Conservation (phyloP, 2,113 vertebrate genomes). For the Pterocles burchelli region DNA sequence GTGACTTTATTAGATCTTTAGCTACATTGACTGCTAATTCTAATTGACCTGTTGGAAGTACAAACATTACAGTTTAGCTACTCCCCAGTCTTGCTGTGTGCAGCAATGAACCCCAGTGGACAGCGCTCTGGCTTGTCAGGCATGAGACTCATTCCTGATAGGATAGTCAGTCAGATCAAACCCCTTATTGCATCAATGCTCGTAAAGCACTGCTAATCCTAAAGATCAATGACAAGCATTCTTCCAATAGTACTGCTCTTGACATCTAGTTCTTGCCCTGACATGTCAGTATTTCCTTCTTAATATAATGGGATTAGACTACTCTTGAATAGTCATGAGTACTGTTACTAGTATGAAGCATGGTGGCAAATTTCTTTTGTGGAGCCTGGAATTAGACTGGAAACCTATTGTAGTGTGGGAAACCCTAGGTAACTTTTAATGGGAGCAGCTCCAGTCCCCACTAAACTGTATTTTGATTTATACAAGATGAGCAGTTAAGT, state of each 20-base stretch:
- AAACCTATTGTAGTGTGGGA: background rate
- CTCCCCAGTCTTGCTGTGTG: background rate
- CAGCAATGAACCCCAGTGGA: background rate
- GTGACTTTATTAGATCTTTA: background rate
- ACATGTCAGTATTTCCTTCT: background rate
- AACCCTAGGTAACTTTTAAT: background rate
- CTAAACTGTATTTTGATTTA: background rate
- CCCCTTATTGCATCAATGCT: background rate
- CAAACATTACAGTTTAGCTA: background rate
- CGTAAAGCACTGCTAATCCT: background rate
- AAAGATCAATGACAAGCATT: background rate
- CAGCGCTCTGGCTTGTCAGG: background rate
- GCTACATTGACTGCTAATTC: background rate
- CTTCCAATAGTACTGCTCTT: background rate
- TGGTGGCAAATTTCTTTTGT: background rate
- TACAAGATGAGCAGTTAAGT: background rate
- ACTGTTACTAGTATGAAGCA: background rate
- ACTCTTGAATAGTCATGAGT: background rate
- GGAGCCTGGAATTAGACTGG: background rate
- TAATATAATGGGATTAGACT: background rate
- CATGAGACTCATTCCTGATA: background rate
- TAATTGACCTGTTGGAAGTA: background rate
- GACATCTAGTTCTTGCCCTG: background rate
- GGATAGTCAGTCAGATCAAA: background rate
- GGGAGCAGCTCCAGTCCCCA: background rate